These are phyloP conservation scores for Wiebesia pumilae DNA, from an alignment of 1,140 invertebrate genomes.

Conservation along the genomic window DNA sequence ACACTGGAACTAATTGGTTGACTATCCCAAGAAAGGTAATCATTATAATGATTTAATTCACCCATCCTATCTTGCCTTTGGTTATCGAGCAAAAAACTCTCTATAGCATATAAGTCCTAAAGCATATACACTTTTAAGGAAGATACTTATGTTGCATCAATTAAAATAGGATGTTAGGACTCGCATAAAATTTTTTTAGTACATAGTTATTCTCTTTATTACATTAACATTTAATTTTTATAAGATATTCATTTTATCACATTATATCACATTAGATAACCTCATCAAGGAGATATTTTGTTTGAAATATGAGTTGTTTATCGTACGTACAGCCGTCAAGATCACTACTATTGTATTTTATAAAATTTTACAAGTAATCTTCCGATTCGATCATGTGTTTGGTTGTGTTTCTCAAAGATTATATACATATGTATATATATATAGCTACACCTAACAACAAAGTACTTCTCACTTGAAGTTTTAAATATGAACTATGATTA, in stretches of 20 bases:
- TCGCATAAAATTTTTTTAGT: not conserved
- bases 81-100: not conserved
- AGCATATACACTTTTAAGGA: too few relatives aligned
- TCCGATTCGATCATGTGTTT: too few relatives aligned
- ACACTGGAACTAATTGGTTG: constrained; percentile 53
- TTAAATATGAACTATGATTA: too few relatives aligned
- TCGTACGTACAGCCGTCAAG: not conserved
- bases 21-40: constrained; percentile 31
- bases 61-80: not conserved
- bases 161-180: too few relatives aligned
- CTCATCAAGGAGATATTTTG: not conserved
- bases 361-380: not conserved
- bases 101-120: not conserved
- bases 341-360: not conserved
- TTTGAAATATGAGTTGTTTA: not conserved
- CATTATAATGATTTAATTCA: constrained; percentile 22
- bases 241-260: not conserved
- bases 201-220: not conserved
- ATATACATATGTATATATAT: too few relatives aligned
- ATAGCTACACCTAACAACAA: too few relatives aligned
- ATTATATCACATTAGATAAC: not conserved
- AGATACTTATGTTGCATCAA: not conserved
- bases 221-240: not conserved
- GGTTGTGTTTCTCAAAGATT: too few relatives aligned
- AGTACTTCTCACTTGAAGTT: too few relatives aligned